Percentiles rank a stretch among this genome's conserved stretches.
Evolutionary conservation across 2,797 vertebrate genomes (phyloP).

Genomic region (Scolopax bukidnonensis): DNA sequence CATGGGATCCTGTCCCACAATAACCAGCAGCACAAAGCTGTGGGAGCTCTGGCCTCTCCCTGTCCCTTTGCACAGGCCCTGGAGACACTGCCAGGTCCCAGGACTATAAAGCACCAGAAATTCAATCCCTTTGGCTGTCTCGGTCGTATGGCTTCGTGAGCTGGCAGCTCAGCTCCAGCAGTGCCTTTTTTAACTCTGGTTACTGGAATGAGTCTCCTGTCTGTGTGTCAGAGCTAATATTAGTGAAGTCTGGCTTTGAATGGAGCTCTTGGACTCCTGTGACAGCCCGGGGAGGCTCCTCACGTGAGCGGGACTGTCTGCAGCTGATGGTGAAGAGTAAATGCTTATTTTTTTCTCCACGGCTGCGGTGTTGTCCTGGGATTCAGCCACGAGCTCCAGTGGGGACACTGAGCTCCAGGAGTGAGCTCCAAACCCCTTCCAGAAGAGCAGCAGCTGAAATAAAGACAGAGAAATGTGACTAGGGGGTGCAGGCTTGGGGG

Average conservation of each 20-base stretch:
- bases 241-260: not conserved
- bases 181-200: not conserved
- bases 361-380: not conserved
- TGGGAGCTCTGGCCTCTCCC: not conserved
- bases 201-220: not conserved
- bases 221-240: not conserved
- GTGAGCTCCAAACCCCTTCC: not conserved
- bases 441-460: not conserved
- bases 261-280: not conserved
- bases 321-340: not conserved
- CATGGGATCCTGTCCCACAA: not conserved
- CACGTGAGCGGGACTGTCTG: not conserved
- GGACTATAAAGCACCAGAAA: not conserved
- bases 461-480: not conserved
- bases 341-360: not conserved
- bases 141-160: not conserved
- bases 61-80: rapidly evolving
- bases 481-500: not conserved
- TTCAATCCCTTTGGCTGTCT: not conserved
- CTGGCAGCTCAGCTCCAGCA: not conserved
- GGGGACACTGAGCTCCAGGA: too few species aligned
- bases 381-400: not conserved
- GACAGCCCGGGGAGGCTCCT: not conserved
- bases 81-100: not conserved
- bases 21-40: not conserved